Base-by-base conservation (phyloP, 2,888 invertebrate species). In the Amiota communis region DNA sequence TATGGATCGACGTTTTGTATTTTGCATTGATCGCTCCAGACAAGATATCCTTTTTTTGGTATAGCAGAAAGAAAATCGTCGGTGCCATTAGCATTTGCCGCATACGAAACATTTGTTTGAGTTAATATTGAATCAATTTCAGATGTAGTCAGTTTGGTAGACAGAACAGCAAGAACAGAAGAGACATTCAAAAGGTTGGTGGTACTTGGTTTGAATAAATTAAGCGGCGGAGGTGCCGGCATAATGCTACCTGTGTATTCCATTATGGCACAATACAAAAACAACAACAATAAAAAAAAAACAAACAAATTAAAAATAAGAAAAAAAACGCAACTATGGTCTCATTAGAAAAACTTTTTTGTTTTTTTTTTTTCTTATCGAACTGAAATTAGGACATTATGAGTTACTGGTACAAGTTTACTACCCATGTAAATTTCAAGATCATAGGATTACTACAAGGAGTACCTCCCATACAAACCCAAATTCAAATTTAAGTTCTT, bases 1-100 rank as follows among this genome's bases (percentile, higher is more conserved):
- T 92, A 92, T 8, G 93, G 91, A 83, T 93, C 91, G 74, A 93
- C 80, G 76, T 93, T 92, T 15, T 92, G 91, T 85, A 94, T 93
- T 82, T 91, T 91, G 81, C 94, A 94, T 82, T 91, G 91, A 56
- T 92, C 90, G 83, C 91, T 93, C 90, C 92, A 90, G 11, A 90
- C 90, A 53, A 90, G 83, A 80, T 87, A 90, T 75, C 89, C 90
- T 88, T 85, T 70, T 65, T 88, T 86, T 51, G 67, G 76, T 74
- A 6, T 36, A 6, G 6, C 6, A 6, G 23, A 23, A 23, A 23
- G 23, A 2, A 23, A 23, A 23, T 23, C 2, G 74, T 72, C 77
- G 78, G 74, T 78, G 74, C 23, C 23, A 23, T 23, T 72, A 69
- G 77, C 73, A 76, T 65, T 13, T 10, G 53, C 46, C 68, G 68